phyloP scores from a whole-genome alignment of 2,888 invertebrate genomes.

The Eilema griseolum region DNA sequence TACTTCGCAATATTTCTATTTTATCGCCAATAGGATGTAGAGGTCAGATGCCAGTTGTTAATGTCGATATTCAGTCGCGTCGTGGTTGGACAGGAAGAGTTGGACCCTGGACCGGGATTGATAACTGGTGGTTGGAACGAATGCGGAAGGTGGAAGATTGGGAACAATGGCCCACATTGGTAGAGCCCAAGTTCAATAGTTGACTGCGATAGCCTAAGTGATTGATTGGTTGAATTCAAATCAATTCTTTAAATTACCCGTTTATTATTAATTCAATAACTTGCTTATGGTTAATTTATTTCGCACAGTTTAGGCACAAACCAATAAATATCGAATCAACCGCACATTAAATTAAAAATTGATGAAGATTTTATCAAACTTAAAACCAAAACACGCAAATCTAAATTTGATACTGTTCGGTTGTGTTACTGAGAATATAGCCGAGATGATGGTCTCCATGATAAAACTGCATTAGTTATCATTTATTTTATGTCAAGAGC shows the following conservation, averaged over 20 bases:
- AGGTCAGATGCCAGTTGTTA: too few species aligned
- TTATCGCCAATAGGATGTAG: too few species aligned
- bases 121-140: too few species aligned
- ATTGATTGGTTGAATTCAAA: neutral
- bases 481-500: neutral
- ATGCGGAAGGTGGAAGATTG: too few species aligned
- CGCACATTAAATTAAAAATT: constrained; percentile 12
- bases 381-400: constrained; percentile 6
- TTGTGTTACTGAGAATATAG: constrained; percentile 7
- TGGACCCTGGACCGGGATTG: too few species aligned
- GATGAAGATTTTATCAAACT: constrained; percentile 15
- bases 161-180: too few species aligned
- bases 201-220: too few species aligned
- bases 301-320: constrained; percentile 9
- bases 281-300: neutral
- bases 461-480: constrained; percentile 7
- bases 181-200: too few species aligned
- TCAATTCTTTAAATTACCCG: neutral
- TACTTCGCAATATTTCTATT: too few species aligned
- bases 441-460: neutral
- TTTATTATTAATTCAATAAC: neutral
- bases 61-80: too few species aligned
- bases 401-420: constrained; percentile 14
- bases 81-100: too few species aligned
- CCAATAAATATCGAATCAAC: constrained; percentile 15